Evolutionary conservation across 2,113 vertebrate genomes (phyloP), one percentile per base, ranked within the genome.

Genomic region (Polypterus senegalus): DNA sequence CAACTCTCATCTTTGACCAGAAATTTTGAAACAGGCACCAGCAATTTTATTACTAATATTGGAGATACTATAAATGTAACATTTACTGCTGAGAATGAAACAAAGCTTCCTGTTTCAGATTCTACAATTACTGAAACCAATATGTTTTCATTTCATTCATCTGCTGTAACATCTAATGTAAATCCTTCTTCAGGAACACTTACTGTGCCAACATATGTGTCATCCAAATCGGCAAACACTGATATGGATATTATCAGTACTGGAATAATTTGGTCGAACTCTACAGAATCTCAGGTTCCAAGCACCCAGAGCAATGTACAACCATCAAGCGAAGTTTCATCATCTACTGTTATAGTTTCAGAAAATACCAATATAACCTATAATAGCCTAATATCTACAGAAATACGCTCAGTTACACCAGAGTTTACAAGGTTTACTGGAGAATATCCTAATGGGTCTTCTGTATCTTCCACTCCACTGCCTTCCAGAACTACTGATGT

Each of bases 201-300:
- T 27, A 27, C 27, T 27, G 27, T 27, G 27, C 27, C 1, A 27
- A 27, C 27, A 27, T 27, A 27, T 59, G 46, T 27, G 47, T 59
- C 61, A 58, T 59, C 67, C 58, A 67, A 65, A 60, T 63, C 69
- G 69, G 27, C 61, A 68, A 7, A 47, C 59, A 69, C 64, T 69
- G 61, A 51, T 67, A 6, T 51, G 63, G 66, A 51, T 68, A 5
- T 27, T 62, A 62, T 63, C 58, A 66, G 57, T 53, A 47, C 48
- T 57, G 63, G 69, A 56, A 47, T 70, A 69, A 73, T 70, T 62
- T 72, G 74, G 67, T 63, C 62, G 66, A 62, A 59, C 64, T 44
- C 65, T 63, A 69, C 72, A 71, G 79, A 59, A 66, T 57, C 62
- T 70, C 74, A 70, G 65, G 66, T 72, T 66, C 69, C 69, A 72